These are phyloP conservation scores for Drosophila lacteicornis DNA, from an alignment of 1,140 invertebrate species.

Conservation along the genomic window DNA sequence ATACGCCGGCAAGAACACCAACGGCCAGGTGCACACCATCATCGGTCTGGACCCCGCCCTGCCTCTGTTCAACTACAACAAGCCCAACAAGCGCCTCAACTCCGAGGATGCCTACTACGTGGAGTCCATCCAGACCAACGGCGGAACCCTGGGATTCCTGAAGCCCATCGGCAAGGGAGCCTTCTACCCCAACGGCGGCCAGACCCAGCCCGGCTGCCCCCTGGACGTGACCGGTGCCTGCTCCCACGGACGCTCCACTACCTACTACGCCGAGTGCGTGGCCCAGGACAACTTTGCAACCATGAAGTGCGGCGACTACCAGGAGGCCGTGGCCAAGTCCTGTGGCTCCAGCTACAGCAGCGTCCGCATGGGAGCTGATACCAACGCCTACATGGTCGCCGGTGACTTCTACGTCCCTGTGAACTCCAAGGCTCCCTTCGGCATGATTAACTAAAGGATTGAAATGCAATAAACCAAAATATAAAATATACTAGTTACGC, in stretches of 20 bases:
- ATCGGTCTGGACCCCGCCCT: slow-evolving; percentile 86
- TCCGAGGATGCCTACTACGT: slow-evolving; percentile 83
- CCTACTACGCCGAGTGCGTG: slow-evolving; percentile 86
- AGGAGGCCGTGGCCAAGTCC: slow-evolving; percentile 56
- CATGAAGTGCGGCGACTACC: slow-evolving; percentile 66
- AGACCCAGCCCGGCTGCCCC: slow-evolving; percentile 87
- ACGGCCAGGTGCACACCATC: slow-evolving; percentile 76
- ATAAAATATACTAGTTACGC: background rate
- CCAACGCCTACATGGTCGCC: slow-evolving; percentile 77
- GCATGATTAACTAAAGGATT: slow-evolving; percentile 68
- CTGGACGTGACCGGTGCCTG: slow-evolving; percentile 83
- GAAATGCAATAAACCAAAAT: slow-evolving; percentile 21
- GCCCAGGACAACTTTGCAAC: slow-evolving; percentile 61
- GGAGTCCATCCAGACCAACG: slow-evolving; percentile 87
- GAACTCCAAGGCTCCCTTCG: slow-evolving; percentile 76
- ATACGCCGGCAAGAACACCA: slow-evolving; percentile 85
- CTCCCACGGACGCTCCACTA: slow-evolving; percentile 86
- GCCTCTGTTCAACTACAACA: slow-evolving; percentile 78
- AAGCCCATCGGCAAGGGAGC: slow-evolving; percentile 86
- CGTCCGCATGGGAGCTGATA: slow-evolving; percentile 84
- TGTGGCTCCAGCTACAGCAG: slow-evolving; percentile 66
- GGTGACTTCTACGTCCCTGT: slow-evolving; percentile 68
- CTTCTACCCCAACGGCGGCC: slow-evolving; percentile 86
- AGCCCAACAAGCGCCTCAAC: slow-evolving; percentile 81
- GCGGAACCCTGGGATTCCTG: slow-evolving; percentile 85